These are phyloP conservation scores for Misgurnus mizolepis DNA, from an alignment of 2,113 vertebrate species.

Conservation along the genomic window DNA sequence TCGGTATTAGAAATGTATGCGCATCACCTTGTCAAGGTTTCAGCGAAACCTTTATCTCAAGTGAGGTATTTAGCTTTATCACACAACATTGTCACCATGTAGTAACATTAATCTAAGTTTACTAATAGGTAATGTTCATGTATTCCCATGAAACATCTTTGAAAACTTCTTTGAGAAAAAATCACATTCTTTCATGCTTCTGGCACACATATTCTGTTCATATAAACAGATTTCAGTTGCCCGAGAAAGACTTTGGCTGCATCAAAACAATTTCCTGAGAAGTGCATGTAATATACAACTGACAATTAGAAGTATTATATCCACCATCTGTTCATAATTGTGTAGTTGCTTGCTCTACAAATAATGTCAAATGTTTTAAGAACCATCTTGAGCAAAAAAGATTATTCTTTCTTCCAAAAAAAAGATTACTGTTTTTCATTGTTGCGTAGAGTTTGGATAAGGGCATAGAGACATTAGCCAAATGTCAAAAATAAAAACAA, in stretches of 20 bases:
- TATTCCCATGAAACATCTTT: neutral
- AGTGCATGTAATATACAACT: slow-evolving; percentile 16
- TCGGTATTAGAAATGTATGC: no score
- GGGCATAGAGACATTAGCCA: neutral
- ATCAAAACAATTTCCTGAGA: slow-evolving; percentile 27
- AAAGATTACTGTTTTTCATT: slow-evolving; percentile 2
- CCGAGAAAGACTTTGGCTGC: slow-evolving; percentile 5
- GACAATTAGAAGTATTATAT: slow-evolving; percentile 43
- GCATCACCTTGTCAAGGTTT: no score
- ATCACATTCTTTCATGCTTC: neutral
- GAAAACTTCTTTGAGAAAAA: neutral
- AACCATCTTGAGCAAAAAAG: slow-evolving; percentile 30
- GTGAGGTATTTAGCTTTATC: no score
- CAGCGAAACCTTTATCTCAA: no score
- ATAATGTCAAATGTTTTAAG: slow-evolving; percentile 12
- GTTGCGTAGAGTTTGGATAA: neutral
- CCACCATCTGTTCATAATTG: slow-evolving; percentile 41
- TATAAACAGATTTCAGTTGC: slow-evolving; percentile 19
- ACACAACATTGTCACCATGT: no score
- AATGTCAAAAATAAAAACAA: neutral
- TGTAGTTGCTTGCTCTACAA: slow-evolving; percentile 28
- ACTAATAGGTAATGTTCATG: no score
- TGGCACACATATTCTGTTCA: slow-evolving; percentile 2
- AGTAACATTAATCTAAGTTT: no score
- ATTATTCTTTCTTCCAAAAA: slow-evolving; percentile 31